Evolutionary conservation across 2,797 vertebrate genomes (phyloP).

Genomic region (Hippocampus kuda): DNA sequence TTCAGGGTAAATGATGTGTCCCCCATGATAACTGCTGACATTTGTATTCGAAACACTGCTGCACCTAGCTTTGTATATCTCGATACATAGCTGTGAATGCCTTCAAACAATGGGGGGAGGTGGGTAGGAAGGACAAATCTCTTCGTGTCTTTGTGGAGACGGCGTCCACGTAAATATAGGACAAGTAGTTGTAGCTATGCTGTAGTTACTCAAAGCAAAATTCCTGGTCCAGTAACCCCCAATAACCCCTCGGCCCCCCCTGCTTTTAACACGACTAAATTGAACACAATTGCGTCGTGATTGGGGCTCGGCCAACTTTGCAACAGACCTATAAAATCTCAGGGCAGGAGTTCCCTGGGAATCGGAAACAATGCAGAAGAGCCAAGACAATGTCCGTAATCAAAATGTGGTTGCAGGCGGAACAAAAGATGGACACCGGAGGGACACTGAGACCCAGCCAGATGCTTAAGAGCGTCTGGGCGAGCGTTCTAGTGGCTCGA

Average conservation of each 20-base stretch:
- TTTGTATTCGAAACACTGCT: too few relatives aligned
- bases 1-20: not conserved
- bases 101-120: not conserved
- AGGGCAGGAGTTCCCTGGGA: not conserved
- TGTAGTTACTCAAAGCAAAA: not conserved
- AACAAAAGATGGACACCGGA: constrained; percentile 2
- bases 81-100: not conserved
- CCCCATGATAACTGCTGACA: constrained; percentile 2
- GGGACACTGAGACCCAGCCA: constrained; percentile 5
- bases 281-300: not conserved
- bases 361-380: constrained; percentile 1
- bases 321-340: not conserved
- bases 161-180: not conserved
- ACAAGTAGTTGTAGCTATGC: constrained; percentile 1
- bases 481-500: not conserved
- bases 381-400: not conserved
- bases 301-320: not conserved
- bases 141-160: too few relatives aligned
- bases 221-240: not conserved
- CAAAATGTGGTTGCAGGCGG: not conserved
- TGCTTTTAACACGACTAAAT: not conserved
- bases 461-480: not conserved
- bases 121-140: not conserved
- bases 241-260: too few relatives aligned
- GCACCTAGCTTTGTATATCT: too few relatives aligned